A percentile compares a stretch with the other conserved stretches of the same genome.
Evolutionary conservation across 2,113 vertebrate genomes (phyloP).

Genomic region (Dicerorhinus sumatrensis): DNA sequence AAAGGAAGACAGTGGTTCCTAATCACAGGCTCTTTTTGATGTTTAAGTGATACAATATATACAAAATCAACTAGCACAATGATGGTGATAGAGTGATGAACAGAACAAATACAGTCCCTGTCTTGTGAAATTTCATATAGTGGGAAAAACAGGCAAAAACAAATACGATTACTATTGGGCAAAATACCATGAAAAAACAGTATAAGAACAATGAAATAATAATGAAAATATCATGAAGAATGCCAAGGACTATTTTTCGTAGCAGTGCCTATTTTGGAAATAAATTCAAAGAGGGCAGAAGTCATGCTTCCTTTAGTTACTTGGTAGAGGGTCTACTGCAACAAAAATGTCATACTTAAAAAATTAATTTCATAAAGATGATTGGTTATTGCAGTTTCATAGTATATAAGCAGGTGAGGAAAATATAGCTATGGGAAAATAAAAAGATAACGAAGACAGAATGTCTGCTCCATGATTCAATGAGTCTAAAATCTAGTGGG

Average conservation of each 20-base stretch:
- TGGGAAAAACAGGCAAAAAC: background rate
- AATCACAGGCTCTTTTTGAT: background rate
- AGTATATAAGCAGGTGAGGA: background rate
- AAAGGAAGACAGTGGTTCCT: background rate
- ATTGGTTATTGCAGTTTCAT: conserved; percentile 23
- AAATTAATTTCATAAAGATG: background rate
- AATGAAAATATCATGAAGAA: background rate
- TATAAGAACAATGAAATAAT: background rate
- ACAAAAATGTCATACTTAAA: conserved; percentile 27
- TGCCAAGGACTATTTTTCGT: background rate
- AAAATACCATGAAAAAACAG: background rate
- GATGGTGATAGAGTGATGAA: background rate
- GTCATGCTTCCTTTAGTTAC: background rate
- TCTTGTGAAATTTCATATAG: background rate
- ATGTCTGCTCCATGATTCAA: background rate
- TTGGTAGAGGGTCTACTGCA: background rate
- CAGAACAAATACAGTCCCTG: background rate
- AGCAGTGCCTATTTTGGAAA: background rate
- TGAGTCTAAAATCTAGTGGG: background rate
- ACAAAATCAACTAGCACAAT: background rate
- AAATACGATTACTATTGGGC: background rate
- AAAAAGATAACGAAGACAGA: background rate
- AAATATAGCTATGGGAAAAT: background rate
- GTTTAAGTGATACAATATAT: background rate
- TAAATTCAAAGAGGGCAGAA: background rate